Conservation (phyloP, 2,888 invertebrate genomes). For the Eucera pruinosa region DNA sequence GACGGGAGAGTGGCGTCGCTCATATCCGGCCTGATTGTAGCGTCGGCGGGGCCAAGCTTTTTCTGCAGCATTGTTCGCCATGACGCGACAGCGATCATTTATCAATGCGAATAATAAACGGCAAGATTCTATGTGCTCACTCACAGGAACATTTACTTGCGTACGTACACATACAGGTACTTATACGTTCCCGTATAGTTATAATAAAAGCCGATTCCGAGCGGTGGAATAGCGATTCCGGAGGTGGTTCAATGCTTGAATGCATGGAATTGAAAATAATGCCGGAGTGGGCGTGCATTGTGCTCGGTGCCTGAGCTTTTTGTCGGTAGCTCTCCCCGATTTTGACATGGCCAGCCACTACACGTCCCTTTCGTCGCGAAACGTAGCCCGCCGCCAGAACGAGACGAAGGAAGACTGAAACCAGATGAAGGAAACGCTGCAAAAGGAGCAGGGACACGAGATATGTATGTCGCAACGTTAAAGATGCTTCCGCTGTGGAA, state of each 20-base stretch:
- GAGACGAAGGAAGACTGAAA: constrained; percentile 15
- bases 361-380: constrained; percentile 48
- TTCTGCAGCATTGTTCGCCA: constrained; percentile 66
- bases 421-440: constrained; percentile 34
- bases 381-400: constrained; percentile 7
- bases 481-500: background rate
- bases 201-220: constrained; percentile 63
- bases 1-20: constrained; percentile 48
- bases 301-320: constrained; percentile 55
- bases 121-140: constrained; percentile 58
- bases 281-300: constrained; percentile 62
- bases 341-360: constrained; percentile 56
- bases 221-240: constrained; percentile 63
- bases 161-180: constrained; percentile 20
- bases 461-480: constrained; percentile 4
- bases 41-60: constrained; percentile 54
- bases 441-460: constrained; percentile 18
- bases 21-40: constrained; percentile 73
- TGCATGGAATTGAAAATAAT: constrained; percentile 73
- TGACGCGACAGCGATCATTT: constrained; percentile 75
- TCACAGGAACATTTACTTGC: constrained; percentile 12
- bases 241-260: constrained; percentile 65
- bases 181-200: constrained; percentile 24
- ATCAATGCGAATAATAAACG: constrained; percentile 77
- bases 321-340: constrained; percentile 55